Conservation (phyloP, 2,888 invertebrate genomes). For the Acleris emargana region DNA sequence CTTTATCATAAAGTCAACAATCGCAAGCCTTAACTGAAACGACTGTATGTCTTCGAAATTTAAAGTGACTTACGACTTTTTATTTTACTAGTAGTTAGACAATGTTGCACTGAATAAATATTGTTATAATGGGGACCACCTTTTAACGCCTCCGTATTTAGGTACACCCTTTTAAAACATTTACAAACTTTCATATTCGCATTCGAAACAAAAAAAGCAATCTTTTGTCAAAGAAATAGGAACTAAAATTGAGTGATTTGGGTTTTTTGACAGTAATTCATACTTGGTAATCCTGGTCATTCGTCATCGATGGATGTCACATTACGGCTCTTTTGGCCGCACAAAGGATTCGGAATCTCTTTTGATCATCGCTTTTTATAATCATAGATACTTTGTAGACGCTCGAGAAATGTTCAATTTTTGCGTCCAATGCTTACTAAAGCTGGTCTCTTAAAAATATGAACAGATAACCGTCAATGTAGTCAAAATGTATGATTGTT, state of each 20-base stretch:
- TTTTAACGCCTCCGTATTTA: constrained; percentile 78
- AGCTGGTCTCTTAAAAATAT: background rate
- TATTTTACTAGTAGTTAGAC: background rate
- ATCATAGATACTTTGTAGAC: constrained; percentile 1
- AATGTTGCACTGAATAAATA: constrained; percentile 51
- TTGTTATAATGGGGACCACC: constrained; percentile 61
- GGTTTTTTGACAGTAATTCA: constrained; percentile 14
- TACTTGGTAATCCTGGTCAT: constrained; percentile 53
- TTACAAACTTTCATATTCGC: constrained; percentile 40
- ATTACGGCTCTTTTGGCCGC: constrained; percentile 60
- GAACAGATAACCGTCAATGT: background rate
- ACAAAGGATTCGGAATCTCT: constrained; percentile 54
- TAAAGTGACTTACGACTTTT: background rate
- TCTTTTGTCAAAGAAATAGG: background rate
- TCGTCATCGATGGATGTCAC: constrained; percentile 77
- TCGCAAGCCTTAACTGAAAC: background rate
- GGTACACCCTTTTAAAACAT: constrained; percentile 55
- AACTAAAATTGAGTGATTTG: background rate
- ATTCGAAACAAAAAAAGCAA: constrained; percentile 13
- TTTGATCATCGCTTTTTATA: constrained; percentile 53
- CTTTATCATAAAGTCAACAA: constrained; percentile 62
- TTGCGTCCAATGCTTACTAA: constrained; percentile 6
- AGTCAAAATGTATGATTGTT: background rate
- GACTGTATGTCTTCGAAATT: background rate
- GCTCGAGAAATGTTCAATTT: background rate